phyloP scores from a whole-genome alignment of 2,113 vertebrate genomes.

The Neogale vison region DNA sequence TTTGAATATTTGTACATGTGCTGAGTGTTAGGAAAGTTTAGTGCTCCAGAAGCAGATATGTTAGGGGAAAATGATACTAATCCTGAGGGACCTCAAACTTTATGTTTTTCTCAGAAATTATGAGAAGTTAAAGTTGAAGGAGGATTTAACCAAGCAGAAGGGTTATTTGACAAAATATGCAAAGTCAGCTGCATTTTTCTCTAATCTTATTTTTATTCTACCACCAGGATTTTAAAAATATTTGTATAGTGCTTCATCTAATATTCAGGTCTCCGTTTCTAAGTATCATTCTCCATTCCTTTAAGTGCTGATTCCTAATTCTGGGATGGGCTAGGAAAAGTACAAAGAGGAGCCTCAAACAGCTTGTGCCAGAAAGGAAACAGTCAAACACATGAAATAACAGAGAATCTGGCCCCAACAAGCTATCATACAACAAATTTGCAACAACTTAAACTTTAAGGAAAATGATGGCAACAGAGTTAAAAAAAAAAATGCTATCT shows the following conservation, averaged over 20 bases:
- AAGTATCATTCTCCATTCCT: background rate
- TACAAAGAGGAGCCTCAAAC: background rate
- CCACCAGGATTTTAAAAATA: background rate
- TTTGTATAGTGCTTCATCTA: background rate
- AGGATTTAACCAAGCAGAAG: background rate
- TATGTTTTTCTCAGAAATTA: background rate
- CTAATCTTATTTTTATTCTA: background rate
- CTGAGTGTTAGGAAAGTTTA: background rate
- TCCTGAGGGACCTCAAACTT: background rate
- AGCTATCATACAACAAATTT: accelerated
- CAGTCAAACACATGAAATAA: background rate
- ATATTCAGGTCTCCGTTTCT: background rate
- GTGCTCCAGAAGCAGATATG: background rate
- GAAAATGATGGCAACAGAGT: background rate
- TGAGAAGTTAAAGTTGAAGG: background rate
- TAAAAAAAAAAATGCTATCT: background rate
- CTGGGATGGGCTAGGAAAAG: background rate
- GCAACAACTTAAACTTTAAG: background rate
- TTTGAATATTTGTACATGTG: background rate
- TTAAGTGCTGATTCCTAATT: background rate
- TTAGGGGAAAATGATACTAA: background rate
- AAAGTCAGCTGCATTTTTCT: background rate
- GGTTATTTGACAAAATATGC: background rate
- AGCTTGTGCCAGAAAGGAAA: background rate
- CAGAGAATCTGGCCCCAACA: background rate